These are phyloP conservation scores for Mallotus villosus DNA, from an alignment of 2,797 vertebrate genomes.

Conservation along the genomic window DNA sequence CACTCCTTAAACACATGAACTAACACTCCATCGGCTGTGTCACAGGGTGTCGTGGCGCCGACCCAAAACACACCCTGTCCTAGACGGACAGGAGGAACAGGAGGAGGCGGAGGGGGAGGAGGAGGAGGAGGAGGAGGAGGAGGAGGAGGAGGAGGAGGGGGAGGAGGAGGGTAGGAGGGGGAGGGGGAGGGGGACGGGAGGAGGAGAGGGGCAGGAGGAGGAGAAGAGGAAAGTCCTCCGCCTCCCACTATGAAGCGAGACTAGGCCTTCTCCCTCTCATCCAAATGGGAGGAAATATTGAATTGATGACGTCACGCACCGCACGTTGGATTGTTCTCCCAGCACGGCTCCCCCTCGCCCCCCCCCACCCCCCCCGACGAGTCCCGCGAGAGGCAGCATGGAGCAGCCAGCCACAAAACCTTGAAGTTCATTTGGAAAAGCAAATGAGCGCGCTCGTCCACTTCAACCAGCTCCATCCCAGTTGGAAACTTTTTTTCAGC, in stretches of 20 bases:
- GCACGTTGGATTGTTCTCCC: conserved; percentile 89
- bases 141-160: conserved; percentile 21
- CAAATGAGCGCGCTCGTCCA: conserved; percentile 79
- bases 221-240: conserved; percentile 28
- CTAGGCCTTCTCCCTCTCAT: conserved; percentile 75
- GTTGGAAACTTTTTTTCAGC: conserved; percentile 82
- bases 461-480: conserved; percentile 82
- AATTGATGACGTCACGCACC: conserved; percentile 89
- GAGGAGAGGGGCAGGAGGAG: too few species aligned
- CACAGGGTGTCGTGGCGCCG: conserved; percentile 72
- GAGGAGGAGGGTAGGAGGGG: too few species aligned
- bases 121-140: too few species aligned
- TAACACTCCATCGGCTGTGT: conserved; percentile 66
- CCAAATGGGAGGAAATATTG: conserved; percentile 82
- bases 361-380: conserved; percentile 77
- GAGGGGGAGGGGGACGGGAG: too few species aligned
- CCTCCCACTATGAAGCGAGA: conserved; percentile 56
- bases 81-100: conserved; percentile 30
- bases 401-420: conserved; percentile 73
- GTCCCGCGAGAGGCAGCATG: conserved; percentile 27
- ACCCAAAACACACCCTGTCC: conserved; percentile 64
- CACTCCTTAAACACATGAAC: conserved; percentile 63
- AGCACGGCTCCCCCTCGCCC: conserved; percentile 71
- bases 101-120: too few species aligned
- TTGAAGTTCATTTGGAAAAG: conserved; percentile 84